Conservation (phyloP, 2,888 invertebrate genomes). For the Mactromeris polynyma region DNA sequence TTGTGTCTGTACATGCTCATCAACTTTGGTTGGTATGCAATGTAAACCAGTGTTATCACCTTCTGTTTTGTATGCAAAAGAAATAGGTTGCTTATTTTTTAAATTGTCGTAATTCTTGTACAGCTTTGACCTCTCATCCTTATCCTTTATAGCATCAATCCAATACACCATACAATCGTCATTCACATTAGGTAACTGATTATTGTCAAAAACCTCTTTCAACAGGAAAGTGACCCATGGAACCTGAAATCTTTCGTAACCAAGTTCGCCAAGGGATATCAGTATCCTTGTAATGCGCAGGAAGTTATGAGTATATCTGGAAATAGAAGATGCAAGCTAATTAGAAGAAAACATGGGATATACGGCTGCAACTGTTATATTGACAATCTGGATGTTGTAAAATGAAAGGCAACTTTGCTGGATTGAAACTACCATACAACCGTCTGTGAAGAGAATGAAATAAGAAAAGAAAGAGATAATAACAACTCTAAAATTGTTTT, state of each 20-base stretch:
- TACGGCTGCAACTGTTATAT: too few relatives aligned
- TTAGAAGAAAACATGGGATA: neutral
- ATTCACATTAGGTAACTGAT: constrained; percentile 28
- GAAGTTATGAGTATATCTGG: constrained; percentile 9
- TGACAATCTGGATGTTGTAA: too few relatives aligned
- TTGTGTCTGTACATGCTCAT: too few relatives aligned
- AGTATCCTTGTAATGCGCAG: constrained; percentile 19
- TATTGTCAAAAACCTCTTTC: constrained; percentile 35
- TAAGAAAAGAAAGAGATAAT: too few relatives aligned
- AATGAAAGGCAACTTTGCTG: too few relatives aligned
- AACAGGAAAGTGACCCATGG: constrained; percentile 35
- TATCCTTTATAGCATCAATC: constrained; percentile 40
- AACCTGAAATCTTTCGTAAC: constrained; percentile 26
- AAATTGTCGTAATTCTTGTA: neutral
- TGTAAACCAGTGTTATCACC: too few relatives aligned
- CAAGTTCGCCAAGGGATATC: constrained; percentile 25
- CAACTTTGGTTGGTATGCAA: too few relatives aligned
- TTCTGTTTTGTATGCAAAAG: too few relatives aligned
- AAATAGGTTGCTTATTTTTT: neutral
- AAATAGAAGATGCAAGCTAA: neutral
- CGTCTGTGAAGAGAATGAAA: too few relatives aligned
- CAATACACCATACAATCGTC: constrained; percentile 43
- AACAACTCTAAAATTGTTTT: too few relatives aligned
- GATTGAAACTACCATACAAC: too few relatives aligned
- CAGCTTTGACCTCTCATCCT: neutral